Evolutionary conservation across 1,140 invertebrate genomes (phyloP).

Genomic region (Dinothrombium tinctorium): DNA sequence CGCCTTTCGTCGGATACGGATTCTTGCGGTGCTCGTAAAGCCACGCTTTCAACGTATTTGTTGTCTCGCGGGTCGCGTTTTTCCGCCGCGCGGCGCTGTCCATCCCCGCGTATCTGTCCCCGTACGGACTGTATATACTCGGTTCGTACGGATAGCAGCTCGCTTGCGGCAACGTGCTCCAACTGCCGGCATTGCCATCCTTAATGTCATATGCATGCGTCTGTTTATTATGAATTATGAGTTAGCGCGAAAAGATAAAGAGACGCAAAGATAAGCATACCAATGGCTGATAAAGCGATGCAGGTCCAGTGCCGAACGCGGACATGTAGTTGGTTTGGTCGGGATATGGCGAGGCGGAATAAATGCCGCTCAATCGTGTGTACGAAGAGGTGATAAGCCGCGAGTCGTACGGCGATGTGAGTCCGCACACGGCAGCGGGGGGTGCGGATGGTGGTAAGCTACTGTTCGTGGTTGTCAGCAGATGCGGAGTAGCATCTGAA

Average conservation of each 20-base stretch:
- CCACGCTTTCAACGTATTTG: conserved; percentile 83
- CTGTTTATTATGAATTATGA: neutral
- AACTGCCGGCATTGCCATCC: neutral
- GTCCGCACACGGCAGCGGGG: neutral
- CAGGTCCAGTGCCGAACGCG: neutral
- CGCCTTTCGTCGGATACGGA: conserved; percentile 34
- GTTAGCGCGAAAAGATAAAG: neutral
- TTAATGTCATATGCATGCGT: neutral
- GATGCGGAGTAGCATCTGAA: too few species aligned
- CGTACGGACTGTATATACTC: conserved; percentile 7
- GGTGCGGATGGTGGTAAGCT: too few species aligned
- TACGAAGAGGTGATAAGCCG: neutral
- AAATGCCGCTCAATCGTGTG: conserved; percentile 1
- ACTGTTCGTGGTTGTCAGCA: too few species aligned
- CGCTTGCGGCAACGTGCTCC: neutral
- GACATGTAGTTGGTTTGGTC: conserved; percentile 1
- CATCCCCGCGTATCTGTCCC: conserved; percentile 57
- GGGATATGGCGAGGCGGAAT: neutral
- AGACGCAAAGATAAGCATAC: neutral
- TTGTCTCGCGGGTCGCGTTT: conserved; percentile 90
- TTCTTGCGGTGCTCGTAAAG: conserved; percentile 68
- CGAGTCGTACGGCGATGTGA: neutral
- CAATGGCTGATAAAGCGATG: conserved; percentile 3
- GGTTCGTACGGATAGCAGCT: conserved; percentile 1
- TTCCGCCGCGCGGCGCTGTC: conserved; percentile 70